phyloP scores from a whole-genome alignment of 64 coral and sea anemone genomes.

The Actinia tenebrosa region DNA sequence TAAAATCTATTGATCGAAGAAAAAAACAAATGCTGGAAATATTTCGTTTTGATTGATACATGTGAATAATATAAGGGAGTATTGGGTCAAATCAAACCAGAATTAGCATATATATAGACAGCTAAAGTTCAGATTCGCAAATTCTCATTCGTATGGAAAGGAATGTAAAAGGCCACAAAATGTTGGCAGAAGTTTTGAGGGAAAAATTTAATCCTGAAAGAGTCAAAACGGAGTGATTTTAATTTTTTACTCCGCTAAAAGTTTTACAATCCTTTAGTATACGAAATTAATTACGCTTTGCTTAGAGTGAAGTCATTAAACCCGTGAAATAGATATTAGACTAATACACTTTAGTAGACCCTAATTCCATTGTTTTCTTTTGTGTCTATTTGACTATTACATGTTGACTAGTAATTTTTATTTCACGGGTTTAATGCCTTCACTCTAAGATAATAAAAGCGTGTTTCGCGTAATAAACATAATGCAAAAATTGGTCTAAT shows the following conservation, averaged over 20 bases:
- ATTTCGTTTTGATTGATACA: not conserved
- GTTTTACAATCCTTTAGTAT: not conserved
- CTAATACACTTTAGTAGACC: too few species aligned
- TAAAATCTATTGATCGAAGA: not conserved
- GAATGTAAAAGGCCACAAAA: not conserved
- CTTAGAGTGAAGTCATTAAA: not conserved
- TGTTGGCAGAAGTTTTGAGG: not conserved
- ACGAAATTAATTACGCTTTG: not conserved
- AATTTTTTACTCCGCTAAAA: too few species aligned
- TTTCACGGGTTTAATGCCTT: too few species aligned
- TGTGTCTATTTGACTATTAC: too few species aligned
- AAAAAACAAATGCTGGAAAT: not conserved
- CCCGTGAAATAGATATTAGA: not conserved
- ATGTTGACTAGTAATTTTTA: too few species aligned
- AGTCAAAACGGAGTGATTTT: not conserved
- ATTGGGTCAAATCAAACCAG: not conserved
- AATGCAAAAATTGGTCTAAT: not conserved
- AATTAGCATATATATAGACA: too few species aligned
- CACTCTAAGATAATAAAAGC: too few species aligned
- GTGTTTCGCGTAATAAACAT: not conserved
- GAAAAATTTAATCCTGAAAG: not conserved
- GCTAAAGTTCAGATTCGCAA: not conserved
- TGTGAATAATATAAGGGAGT: too few species aligned
- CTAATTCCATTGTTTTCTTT: too few species aligned
- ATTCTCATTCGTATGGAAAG: not conserved